phyloP scores from a whole-genome alignment of 1,140 invertebrate species.

The Drosophila santomea region DNA sequence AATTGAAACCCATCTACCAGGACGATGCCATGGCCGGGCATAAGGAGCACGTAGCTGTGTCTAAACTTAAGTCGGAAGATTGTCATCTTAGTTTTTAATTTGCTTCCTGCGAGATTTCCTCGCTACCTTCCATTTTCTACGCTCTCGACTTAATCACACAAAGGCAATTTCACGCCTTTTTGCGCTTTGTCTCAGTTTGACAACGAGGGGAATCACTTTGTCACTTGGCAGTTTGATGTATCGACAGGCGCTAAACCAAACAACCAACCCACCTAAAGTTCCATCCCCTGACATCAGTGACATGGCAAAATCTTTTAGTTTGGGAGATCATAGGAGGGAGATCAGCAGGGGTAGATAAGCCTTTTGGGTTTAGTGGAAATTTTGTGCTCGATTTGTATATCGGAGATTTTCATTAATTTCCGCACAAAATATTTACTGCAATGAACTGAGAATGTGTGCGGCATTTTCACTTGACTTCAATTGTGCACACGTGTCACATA shows the following conservation, averaged over 20 bases:
- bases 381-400: conserved; percentile 78
- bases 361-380: conserved; percentile 59
- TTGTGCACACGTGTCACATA: conserved; percentile 72
- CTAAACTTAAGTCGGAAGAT: conserved; percentile 52
- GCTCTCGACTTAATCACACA: conserved; percentile 77
- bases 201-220: conserved; percentile 66
- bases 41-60: conserved; percentile 72
- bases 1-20: conserved; percentile 54
- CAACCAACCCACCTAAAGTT: conserved; percentile 23
- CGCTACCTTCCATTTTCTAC: neutral
- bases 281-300: conserved; percentile 7
- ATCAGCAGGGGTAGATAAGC: conserved; percentile 72
- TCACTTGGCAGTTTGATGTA: conserved; percentile 80
- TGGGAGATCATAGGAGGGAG: conserved; percentile 33
- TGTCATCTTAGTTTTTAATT: conserved; percentile 73
- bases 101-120: conserved; percentile 8
- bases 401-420: conserved; percentile 73
- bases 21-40: conserved; percentile 39
- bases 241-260: conserved; percentile 61
- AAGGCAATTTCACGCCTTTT: conserved; percentile 84
- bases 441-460: conserved; percentile 42
- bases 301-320: conserved; percentile 38
- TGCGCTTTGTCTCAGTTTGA: conserved; percentile 48
- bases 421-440: conserved; percentile 51
- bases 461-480: conserved; percentile 65